Conservation (phyloP, 2,888 invertebrate species). For the Sipha maydis region DNA sequence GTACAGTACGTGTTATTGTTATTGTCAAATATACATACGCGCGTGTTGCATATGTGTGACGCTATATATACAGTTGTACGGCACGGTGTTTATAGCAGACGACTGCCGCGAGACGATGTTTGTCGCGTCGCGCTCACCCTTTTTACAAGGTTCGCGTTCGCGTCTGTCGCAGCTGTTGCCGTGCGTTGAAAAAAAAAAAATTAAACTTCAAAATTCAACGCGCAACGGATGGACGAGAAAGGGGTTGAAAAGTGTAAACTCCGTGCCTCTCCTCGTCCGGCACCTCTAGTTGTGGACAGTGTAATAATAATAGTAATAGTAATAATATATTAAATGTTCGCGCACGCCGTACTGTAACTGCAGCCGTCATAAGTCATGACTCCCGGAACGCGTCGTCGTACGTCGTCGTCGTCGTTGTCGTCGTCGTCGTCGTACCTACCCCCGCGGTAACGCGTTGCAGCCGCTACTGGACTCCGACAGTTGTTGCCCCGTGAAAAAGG, state of each 20-base stretch:
- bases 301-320: not conserved
- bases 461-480: conserved; percentile 16
- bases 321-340: conserved; percentile 16
- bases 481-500: conserved; percentile 18
- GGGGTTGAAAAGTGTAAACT: conserved; percentile 58
- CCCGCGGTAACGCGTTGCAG: not conserved
- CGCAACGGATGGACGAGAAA: conserved; percentile 48
- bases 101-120: conserved; percentile 44
- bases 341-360: not conserved
- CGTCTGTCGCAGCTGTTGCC: conserved; percentile 59
- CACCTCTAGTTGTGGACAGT: not conserved
- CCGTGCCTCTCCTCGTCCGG: not conserved
- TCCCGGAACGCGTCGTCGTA: conserved; percentile 13
- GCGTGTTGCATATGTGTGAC: not conserved
- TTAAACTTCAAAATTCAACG: conserved; percentile 59
- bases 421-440: not conserved
- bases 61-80: not conserved
- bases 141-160: conserved; percentile 47
- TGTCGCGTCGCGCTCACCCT: conserved; percentile 39
- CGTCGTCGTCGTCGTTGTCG: too few species aligned
- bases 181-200: conserved; percentile 48
- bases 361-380: conserved; percentile 43
- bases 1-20: too few species aligned
- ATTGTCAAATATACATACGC: too few species aligned
- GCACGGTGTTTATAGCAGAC: not conserved